phyloP scores from a whole-genome alignment of 2,113 vertebrate genomes.

The Sigmodon hispidus region DNA sequence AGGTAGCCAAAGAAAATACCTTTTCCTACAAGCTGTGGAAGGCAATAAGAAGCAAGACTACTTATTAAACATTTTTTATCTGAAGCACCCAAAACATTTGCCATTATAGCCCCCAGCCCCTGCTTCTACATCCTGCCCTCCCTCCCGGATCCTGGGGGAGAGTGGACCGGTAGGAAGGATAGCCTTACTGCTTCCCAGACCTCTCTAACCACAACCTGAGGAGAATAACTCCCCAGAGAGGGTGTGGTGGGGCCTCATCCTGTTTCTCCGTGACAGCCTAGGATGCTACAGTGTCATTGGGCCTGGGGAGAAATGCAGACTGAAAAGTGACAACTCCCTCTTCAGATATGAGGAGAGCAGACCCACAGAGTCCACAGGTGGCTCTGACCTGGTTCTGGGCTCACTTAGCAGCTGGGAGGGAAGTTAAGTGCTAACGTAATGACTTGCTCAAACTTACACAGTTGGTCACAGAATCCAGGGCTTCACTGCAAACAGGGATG shows the following conservation, averaged over 20 bases:
- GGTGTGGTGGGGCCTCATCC: not conserved
- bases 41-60: conserved; percentile 49
- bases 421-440: not conserved
- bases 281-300: not conserved
- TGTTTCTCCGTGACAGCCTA: not conserved
- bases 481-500: not conserved
- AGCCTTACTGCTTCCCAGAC: not conserved
- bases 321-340: conserved; percentile 8
- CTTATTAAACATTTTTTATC: conserved; percentile 58
- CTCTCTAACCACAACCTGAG: conserved; percentile 18
- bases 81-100: conserved; percentile 47
- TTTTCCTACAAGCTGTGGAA: conserved; percentile 28
- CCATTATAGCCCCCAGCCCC: conserved; percentile 9
- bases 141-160: not conserved
- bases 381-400: conserved; percentile 1
- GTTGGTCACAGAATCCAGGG: not conserved
- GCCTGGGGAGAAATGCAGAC: conserved; percentile 20
- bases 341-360: not conserved
- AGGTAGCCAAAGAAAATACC: conserved; percentile 59
- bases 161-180: not conserved
- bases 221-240: conserved; percentile 46
- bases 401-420: not conserved
- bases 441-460: conserved; percentile 46
- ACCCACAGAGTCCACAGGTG: not conserved
- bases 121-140: not conserved